phyloP scores from a whole-genome alignment of 2,888 invertebrate species.

The Psylliodes chrysocephalus region DNA sequence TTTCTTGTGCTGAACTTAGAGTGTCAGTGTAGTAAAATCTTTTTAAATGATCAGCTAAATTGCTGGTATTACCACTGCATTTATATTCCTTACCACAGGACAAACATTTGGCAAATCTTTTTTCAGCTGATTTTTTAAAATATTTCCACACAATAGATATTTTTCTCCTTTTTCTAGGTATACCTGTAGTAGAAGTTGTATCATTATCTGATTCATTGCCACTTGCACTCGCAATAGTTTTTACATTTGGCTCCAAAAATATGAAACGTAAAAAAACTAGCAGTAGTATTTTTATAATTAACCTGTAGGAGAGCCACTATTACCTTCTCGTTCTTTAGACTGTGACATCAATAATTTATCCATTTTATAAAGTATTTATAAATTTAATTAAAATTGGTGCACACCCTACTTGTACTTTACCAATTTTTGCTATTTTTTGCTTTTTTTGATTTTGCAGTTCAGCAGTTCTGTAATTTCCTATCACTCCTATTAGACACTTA shows the following conservation, averaged over 20 bases:
- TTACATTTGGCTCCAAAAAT: constrained; percentile 5
- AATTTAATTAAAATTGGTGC: background rate
- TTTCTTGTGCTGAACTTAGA: background rate
- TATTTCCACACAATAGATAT: constrained; percentile 31
- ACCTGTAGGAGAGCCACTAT: constrained; percentile 8
- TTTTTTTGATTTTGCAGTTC: too few relatives aligned
- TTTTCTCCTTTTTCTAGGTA: background rate
- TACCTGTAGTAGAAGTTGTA: background rate
- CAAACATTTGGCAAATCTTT: constrained; percentile 33
- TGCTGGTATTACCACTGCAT: constrained; percentile 34
- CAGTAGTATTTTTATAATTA: background rate
- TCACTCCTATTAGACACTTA: too few relatives aligned
- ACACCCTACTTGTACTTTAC: too few relatives aligned
- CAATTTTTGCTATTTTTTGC: too few relatives aligned
- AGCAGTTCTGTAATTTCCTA: too few relatives aligned
- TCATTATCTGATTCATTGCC: constrained; percentile 8
- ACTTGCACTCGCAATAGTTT: constrained; percentile 5
- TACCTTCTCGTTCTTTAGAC: constrained; percentile 1
- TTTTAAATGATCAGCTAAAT: constrained; percentile 32
- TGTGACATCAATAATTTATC: background rate
- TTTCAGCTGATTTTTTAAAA: constrained; percentile 34
- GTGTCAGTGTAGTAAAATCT: constrained; percentile 22
- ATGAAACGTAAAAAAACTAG: background rate
- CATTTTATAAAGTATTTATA: background rate
- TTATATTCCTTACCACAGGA: constrained; percentile 30